Percentiles rank a stretch among this genome's conserved stretches.
phyloP scores from a whole-genome alignment of 2,888 invertebrate genomes.

The Hesperia comma region DNA sequence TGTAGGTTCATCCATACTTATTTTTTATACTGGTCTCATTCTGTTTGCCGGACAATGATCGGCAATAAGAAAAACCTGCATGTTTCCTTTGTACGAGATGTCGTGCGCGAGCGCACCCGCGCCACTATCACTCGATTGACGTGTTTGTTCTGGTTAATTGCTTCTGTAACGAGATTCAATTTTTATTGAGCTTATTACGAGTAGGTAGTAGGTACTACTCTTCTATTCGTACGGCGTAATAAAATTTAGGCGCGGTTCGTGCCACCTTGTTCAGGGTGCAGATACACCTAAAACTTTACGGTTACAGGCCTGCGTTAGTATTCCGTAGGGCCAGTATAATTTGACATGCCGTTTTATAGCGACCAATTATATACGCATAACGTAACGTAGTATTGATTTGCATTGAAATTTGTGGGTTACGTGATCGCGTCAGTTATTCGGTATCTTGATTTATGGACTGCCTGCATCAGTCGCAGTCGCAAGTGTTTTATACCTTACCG shows the following conservation, averaged over 20 bases:
- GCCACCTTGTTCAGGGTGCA: conserved; percentile 17
- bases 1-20: conserved; percentile 16
- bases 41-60: conserved; percentile 52
- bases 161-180: conserved; percentile 52
- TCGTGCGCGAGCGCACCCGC: conserved; percentile 41
- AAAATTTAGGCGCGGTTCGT: conserved; percentile 8
- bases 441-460: conserved; percentile 6
- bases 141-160: conserved; percentile 59
- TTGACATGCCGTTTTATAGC: conserved; percentile 38
- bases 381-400: conserved; percentile 33
- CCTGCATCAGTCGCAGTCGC: conserved; percentile 19
- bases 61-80: conserved; percentile 57
- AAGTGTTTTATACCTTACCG: conserved; percentile 12
- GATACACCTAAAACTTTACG: conserved; percentile 18
- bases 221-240: conserved; percentile 14
- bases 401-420: conserved; percentile 38
- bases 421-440: conserved; percentile 20
- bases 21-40: conserved; percentile 28
- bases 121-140: conserved; percentile 55
- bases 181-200: conserved; percentile 51
- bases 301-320: conserved; percentile 24
- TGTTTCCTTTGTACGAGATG: conserved; percentile 48
- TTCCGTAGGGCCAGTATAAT: conserved; percentile 27
- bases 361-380: conserved; percentile 37
- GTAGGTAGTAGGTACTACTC: too few species aligned